Evolutionary conservation across 2,888 invertebrate genomes (phyloP).

Genomic region (Lomographa bimaculata): DNA sequence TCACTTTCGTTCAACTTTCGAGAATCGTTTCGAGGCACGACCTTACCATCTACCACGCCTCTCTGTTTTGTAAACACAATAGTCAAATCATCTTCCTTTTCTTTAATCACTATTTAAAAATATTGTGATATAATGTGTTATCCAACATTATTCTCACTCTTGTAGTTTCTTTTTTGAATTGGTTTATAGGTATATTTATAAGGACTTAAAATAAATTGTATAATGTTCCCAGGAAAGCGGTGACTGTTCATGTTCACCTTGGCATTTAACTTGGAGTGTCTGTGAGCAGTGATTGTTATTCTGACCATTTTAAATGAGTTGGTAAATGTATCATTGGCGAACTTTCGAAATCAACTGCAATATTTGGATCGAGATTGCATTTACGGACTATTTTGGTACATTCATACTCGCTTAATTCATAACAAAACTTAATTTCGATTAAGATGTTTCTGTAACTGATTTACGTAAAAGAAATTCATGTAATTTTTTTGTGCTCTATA

Average conservation of each 20-base stretch:
- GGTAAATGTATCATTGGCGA: conserved; percentile 36
- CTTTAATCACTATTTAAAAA: conserved; percentile 4
- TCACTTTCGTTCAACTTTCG: conserved; percentile 77
- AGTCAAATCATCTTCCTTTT: conserved; percentile 16
- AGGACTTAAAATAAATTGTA: conserved; percentile 33
- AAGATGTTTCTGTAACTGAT: no score
- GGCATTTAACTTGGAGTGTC: conserved; percentile 66
- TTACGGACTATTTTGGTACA: no score
- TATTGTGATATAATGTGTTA: conserved; percentile 15
- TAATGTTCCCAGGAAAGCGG: conserved; percentile 46
- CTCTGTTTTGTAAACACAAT: conserved; percentile 56
- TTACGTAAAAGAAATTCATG: no score
- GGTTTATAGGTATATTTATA: conserved; percentile 11
- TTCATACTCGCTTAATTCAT: no score
- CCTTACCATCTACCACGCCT: conserved; percentile 49
- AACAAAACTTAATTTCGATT: no score
- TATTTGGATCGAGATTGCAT: no score
- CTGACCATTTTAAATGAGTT: conserved; percentile 37
- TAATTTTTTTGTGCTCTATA: no score
- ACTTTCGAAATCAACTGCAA: conserved; percentile 8
- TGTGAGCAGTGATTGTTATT: conserved; percentile 44
- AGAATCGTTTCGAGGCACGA: conserved; percentile 38
- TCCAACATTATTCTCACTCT: conserved; percentile 17
- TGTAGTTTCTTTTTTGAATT: conserved; percentile 28
- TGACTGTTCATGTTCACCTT: conserved; percentile 72